These are phyloP conservation scores for Flabesymbios commensalis DNA, from an alignment of 2,888 invertebrate species.

Conservation along the genomic window DNA sequence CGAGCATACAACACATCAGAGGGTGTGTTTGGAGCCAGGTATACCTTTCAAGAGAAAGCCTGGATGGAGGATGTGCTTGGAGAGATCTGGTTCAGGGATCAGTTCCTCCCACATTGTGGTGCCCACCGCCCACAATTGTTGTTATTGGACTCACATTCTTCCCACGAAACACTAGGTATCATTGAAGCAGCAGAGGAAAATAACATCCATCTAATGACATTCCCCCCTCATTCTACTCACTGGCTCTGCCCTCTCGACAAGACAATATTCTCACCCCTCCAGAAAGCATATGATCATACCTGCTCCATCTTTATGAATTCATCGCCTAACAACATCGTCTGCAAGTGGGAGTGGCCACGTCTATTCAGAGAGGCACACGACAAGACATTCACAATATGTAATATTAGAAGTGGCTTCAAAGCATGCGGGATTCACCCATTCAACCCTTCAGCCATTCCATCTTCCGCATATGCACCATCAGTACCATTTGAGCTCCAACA, in stretches of 20 bases:
- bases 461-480: not conserved
- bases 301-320: not conserved
- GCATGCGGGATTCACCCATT: not conserved
- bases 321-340: not conserved
- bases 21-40: constrained; percentile 24
- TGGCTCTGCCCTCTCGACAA: constrained; percentile 14
- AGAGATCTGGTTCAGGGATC: constrained; percentile 33
- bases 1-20: not conserved
- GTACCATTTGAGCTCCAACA: too few relatives aligned
- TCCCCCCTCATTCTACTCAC: constrained; percentile 21
- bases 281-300: constrained; percentile 1
- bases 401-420: not conserved
- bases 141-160: constrained; percentile 36
- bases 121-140: constrained; percentile 36
- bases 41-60: constrained; percentile 33
- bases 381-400: too few relatives aligned
- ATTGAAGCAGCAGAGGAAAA: constrained; percentile 31
- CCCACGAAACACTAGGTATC: constrained; percentile 32
- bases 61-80: constrained; percentile 38
- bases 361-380: too few relatives aligned
- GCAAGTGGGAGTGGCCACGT: too few relatives aligned
- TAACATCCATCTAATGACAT: constrained; percentile 11
- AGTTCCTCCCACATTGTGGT: constrained; percentile 36
- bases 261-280: constrained; percentile 14
- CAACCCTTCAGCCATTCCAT: not conserved